Evolutionary conservation across 2,113 vertebrate genomes (phyloP).

Genomic region (Mastomys coucha): DNA sequence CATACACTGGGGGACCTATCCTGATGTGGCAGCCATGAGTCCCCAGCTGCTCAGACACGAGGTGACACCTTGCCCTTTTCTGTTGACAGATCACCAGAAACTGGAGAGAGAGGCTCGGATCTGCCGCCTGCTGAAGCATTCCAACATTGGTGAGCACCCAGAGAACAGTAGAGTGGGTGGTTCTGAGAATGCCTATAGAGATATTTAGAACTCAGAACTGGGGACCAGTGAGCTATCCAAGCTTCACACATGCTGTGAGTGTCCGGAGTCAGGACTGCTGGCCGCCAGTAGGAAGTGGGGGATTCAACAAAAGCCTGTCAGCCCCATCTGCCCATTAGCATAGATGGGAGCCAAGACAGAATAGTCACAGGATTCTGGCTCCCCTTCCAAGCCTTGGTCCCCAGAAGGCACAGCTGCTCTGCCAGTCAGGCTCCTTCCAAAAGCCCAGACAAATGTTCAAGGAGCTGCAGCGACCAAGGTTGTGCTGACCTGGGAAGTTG

Average conservation of each 20-base stretch:
- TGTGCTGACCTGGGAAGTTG: neutral
- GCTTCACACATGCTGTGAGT: neutral
- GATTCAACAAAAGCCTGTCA: neutral
- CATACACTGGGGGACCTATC: neutral
- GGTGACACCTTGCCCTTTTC: conserved; percentile 46
- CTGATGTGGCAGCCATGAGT: neutral
- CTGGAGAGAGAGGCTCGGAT: conserved; percentile 97
- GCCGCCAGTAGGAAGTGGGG: no score
- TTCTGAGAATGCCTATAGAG: neutral
- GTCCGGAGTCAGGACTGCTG: neutral
- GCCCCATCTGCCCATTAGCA: neutral
- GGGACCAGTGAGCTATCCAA: neutral
- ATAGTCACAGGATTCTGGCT: neutral
- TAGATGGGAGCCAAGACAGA: neutral
- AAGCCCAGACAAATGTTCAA: neutral
- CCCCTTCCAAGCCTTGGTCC: neutral
- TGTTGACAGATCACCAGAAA: conserved; percentile 95
- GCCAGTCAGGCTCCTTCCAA: neutral
- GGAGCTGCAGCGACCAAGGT: neutral
- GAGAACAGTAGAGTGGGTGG: accelerated
- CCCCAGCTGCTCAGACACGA: neutral
- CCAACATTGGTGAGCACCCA: conserved; percentile 94
- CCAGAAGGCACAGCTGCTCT: neutral
- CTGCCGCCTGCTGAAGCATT: conserved; percentile 96
- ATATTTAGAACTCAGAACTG: neutral